Percentiles rank a stretch among this genome's conserved stretches.
Conservation (phyloP, 2,113 vertebrate species). For the Eulemur macaco region DNA sequence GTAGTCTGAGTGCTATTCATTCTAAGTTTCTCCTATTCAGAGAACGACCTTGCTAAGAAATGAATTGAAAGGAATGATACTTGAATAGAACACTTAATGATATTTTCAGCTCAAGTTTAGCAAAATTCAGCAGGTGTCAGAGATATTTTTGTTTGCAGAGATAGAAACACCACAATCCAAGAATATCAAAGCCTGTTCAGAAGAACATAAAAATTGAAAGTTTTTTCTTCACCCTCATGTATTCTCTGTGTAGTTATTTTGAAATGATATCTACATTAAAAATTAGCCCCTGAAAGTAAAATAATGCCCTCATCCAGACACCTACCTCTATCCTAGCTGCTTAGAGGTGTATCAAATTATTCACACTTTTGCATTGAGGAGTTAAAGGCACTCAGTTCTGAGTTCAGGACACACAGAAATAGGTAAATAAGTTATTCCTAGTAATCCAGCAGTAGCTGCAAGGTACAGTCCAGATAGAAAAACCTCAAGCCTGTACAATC, state of each 20-base stretch:
- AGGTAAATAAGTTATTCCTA: background rate
- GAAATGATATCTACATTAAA: background rate
- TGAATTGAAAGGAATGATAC: background rate
- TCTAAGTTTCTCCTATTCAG: background rate
- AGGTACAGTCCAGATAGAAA: background rate
- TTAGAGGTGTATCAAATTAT: background rate
- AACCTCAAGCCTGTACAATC: background rate
- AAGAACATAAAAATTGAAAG: background rate
- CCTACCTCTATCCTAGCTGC: background rate
- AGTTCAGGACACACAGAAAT: background rate
- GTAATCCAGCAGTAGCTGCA: background rate
- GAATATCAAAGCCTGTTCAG: background rate
- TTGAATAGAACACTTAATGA: background rate
- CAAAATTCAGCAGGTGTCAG: conserved; percentile 7
- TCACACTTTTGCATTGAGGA: background rate
- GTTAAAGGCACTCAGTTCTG: background rate
- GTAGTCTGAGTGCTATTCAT: background rate
- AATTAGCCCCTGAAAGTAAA: background rate
- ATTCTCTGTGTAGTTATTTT: background rate
- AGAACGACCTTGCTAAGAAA: background rate
- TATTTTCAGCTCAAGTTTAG: background rate
- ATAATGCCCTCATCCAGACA: background rate
- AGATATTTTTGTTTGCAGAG: background rate
- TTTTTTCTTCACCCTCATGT: background rate
- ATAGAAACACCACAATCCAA: background rate